A percentile compares a stretch with the other conserved stretches of the same genome.
Conservation (phyloP, 2,113 vertebrate species). For the Loxodonta africana region DNA sequence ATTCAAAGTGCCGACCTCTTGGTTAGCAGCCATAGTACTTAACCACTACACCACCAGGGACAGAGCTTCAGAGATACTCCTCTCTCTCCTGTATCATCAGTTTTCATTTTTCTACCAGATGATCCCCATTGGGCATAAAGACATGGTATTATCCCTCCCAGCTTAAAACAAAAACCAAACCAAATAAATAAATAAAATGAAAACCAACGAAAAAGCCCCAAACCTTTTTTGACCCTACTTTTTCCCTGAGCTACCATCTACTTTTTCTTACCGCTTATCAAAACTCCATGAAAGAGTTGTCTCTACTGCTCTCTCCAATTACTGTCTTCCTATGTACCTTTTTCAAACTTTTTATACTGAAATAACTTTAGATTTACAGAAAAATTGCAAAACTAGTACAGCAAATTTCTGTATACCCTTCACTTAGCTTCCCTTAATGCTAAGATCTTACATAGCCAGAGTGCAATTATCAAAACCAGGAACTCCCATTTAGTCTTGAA, state of each 20-base stretch:
- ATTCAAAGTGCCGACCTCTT: too few species aligned
- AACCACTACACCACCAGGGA: too few species aligned
- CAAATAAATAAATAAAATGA: neutral
- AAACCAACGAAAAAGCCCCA: neutral
- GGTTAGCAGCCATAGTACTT: too few species aligned
- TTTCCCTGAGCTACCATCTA: neutral
- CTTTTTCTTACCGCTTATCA: neutral
- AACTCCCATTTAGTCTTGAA: slow-evolving; percentile 27
- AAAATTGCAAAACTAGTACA: slow-evolving; percentile 35
- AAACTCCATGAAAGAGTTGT: neutral
- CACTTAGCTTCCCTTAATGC: neutral
- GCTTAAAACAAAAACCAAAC: neutral
- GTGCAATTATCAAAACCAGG: neutral
- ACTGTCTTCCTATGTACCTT: neutral
- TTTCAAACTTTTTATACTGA: neutral
- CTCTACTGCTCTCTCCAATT: neutral
- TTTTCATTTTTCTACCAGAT: neutral
- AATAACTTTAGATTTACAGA: slow-evolving; percentile 29
- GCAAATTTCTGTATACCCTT: neutral
- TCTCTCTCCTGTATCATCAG: neutral
- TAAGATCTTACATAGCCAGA: neutral
- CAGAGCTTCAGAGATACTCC: neutral
- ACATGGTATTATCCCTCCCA: neutral
- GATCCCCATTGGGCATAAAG: neutral
- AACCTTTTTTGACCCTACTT: slow-evolving; percentile 10